phyloP scores from a whole-genome alignment of 2,797 vertebrate genomes.

The Rhincodon typus region DNA sequence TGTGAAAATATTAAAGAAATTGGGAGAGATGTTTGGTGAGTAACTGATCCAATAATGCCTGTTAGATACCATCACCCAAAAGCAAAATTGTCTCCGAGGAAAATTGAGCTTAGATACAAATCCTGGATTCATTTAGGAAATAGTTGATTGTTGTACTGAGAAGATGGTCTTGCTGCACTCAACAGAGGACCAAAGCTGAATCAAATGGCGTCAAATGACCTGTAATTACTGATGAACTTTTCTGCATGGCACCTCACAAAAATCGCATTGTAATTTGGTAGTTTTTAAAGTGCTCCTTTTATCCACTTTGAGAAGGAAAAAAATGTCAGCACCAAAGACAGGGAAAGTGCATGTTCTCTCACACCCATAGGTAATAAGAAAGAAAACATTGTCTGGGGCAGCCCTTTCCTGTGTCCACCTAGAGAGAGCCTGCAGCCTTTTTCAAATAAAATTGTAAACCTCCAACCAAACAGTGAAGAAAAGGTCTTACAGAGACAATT shows the following conservation, averaged over 20 bases:
- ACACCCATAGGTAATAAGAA: background rate
- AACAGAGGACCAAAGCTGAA: background rate
- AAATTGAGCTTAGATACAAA: background rate
- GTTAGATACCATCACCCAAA: background rate
- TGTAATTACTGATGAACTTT: background rate
- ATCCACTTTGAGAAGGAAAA: background rate
- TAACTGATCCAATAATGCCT: background rate
- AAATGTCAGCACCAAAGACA: background rate
- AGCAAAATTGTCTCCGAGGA: background rate
- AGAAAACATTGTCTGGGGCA: background rate
- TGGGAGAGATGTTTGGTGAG: background rate
- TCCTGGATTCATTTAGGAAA: background rate
- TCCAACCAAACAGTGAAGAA: background rate
- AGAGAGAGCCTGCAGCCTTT: background rate
- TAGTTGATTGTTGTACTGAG: background rate
- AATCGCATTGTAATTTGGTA: background rate
- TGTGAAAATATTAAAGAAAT: background rate
- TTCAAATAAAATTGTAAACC: background rate
- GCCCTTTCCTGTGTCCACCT: background rate
- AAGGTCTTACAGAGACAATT: background rate
- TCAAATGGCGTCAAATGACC: background rate
- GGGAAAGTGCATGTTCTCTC: background rate
- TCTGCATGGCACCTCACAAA: background rate
- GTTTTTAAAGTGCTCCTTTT: background rate
- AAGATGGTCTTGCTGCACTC: background rate